Base-by-base conservation (phyloP, 2,888 invertebrate species). In the Prosapia bicincta region DNA sequence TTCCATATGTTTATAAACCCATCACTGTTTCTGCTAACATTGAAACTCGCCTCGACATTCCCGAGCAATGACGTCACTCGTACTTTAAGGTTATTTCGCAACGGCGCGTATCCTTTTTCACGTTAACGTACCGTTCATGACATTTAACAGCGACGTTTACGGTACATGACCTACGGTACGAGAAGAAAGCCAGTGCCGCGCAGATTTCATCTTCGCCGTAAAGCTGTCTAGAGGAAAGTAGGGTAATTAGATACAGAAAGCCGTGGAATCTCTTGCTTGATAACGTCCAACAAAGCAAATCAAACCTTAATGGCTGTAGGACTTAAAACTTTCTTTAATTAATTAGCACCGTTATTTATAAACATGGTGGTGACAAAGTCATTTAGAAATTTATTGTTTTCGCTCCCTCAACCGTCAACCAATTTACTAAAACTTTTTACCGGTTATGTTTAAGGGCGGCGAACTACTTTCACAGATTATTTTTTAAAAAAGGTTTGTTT, bases 161-260 rank as follows among this genome's bases (percentile, higher is more conserved):
- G 54, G 54, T 54, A 54, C 54, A 54, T 54, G 54, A 20, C 20
- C 54, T 54, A 54, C 54, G 54, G 54, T 20, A 54, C 20, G 54
- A 54, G 3, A 13, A 54, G 54, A 54, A 54, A 54, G 54, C 20
- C 54, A 54, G 10, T 20, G 54, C 54, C 20, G 13, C 20, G 6
- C 54, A 20, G 54, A 54, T 54, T 54, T 54, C n/a, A 54, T 54
- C 54, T 54, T 54, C 20, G 20, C 54, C n/a, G 54, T 54, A 54
- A 54, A 20, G 54, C 54, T 20, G 13, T 54, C 20, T 30, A 54
- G 20, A 2, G 20, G 54, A 54, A 54, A 54, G 54, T 54, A 54
- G 54, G 54, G 54, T 54, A 54, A 54, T 54, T 54, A 54, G 54
- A 54, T 54, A 54, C 54, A 54, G 54, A 54, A 54, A 54, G 54